phyloP scores from a whole-genome alignment of 2,113 vertebrate genomes.

The Zosterops borbonicus region DNA sequence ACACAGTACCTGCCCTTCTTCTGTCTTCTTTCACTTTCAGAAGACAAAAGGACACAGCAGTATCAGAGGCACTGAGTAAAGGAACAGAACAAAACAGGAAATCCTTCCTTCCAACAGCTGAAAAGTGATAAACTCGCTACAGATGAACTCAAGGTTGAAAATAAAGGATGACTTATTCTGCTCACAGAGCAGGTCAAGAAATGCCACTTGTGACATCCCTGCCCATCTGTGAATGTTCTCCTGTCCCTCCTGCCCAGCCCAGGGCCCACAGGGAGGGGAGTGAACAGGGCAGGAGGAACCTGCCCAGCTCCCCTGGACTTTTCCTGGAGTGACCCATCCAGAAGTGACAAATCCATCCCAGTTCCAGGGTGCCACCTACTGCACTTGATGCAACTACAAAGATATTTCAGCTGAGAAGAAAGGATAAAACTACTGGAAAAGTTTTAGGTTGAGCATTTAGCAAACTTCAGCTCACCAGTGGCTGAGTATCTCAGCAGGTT shows the following conservation, averaged over 20 bases:
- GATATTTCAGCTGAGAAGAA: rapidly evolving
- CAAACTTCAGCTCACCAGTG: background rate
- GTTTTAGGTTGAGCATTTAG: background rate
- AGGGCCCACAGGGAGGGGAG: background rate
- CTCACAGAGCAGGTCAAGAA: background rate
- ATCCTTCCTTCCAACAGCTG: background rate
- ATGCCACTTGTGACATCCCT: background rate
- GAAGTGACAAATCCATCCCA: background rate
- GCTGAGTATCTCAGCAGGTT: background rate
- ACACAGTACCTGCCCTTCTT: background rate
- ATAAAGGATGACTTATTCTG: background rate
- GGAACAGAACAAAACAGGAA: conserved; percentile 44
- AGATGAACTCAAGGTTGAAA: background rate
- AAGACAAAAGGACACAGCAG: background rate
- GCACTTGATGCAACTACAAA: background rate
- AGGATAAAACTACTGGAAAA: background rate
- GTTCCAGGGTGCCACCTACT: background rate
- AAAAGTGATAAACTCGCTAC: background rate
- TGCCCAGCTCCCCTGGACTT: background rate
- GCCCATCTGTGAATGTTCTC: background rate
- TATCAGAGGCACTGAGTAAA: background rate
- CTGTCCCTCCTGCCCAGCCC: background rate
- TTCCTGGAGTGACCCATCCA: background rate
- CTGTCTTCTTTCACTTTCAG: conserved; percentile 17
- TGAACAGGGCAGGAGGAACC: background rate